Evolutionary conservation across 2,797 vertebrate species (phyloP).

Genomic region (Lepidocolaptes lacrymiger): DNA sequence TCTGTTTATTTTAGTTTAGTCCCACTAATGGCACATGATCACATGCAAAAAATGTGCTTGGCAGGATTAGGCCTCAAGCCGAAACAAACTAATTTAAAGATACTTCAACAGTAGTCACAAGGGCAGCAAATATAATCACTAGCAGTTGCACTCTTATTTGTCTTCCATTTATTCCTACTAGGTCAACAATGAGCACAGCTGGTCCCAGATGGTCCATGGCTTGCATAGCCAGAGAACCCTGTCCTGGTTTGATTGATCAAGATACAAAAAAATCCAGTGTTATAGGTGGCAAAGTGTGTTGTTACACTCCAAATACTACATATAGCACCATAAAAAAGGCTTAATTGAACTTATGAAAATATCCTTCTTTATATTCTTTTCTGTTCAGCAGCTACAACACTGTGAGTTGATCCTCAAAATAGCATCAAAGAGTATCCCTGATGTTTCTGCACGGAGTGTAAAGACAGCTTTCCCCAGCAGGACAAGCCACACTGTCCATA

Average conservation of each 20-base stretch:
- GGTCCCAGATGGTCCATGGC: neutral
- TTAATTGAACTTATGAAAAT: neutral
- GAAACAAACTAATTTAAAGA: conserved; percentile 48
- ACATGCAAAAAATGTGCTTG: conserved; percentile 27
- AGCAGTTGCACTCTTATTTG: neutral
- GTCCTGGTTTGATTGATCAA: neutral
- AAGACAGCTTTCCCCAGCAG: neutral
- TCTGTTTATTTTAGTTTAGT: conserved; percentile 21
- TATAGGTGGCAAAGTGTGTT: neutral
- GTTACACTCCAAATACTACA: neutral
- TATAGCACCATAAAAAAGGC: neutral
- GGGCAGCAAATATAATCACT: conserved; percentile 7
- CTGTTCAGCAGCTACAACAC: neutral
- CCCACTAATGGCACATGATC: neutral
- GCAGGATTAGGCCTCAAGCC: neutral
- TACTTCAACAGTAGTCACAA: neutral
- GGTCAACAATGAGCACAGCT: neutral
- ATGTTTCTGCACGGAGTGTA: neutral
- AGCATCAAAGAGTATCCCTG: neutral
- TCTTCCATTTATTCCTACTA: conserved; percentile 12
- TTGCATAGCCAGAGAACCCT: neutral
- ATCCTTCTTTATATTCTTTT: neutral
- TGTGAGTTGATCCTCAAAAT: neutral
- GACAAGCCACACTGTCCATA: neutral
- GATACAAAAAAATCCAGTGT: neutral